Evolutionary conservation across 2,888 invertebrate species (phyloP), one percentile per base, ranked within the genome.

Genomic region (Phaonia tiefii): DNA sequence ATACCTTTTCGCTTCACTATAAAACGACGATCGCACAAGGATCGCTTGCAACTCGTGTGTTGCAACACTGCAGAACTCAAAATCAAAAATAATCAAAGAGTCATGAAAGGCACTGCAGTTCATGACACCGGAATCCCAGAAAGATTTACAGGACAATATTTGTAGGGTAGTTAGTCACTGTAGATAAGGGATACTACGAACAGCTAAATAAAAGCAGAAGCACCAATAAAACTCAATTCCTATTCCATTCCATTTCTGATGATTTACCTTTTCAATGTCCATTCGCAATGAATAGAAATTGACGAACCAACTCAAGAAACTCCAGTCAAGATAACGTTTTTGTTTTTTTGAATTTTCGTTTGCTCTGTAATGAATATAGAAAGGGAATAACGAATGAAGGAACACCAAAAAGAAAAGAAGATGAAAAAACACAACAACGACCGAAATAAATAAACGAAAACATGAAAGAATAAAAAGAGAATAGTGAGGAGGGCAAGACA

Each of bases 271-370:
- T 26, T 13, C 10, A n/a, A n/a, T n/a, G n/a, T 25, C 15, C n/a
- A 15, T 60, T 82, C 80, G 84, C 85, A 84, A 85, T 85, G 84
- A 85, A 85, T 85, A 85, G 85, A 85, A 84, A 85, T 84, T 84
- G 79, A 67, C 80, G 73, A 80, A 73, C 75, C 75, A 5, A 31
- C 31, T 2, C 22, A 8, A 54, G 54, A 54, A 51, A 1, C 20
- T 51, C 22, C 17, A 20, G 51, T 51, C 20, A 51, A 51, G 22
- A 22, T 4, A 20, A 77, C 78, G 80, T 82, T 75, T 77, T n/a
- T n/a, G n/a, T n/a, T n/a, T 73, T 74, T 74, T 74, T 80, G 51
- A 46, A 74, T 73, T 74, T 77, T 25, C 22, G 25, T 42, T 79
- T 79, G 54, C 56, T 69, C 31, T 31, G 31, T 31, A 31, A 31